Conservation (phyloP, 23 tunicate genomes). For the Trididemnum nubilum region DNA sequence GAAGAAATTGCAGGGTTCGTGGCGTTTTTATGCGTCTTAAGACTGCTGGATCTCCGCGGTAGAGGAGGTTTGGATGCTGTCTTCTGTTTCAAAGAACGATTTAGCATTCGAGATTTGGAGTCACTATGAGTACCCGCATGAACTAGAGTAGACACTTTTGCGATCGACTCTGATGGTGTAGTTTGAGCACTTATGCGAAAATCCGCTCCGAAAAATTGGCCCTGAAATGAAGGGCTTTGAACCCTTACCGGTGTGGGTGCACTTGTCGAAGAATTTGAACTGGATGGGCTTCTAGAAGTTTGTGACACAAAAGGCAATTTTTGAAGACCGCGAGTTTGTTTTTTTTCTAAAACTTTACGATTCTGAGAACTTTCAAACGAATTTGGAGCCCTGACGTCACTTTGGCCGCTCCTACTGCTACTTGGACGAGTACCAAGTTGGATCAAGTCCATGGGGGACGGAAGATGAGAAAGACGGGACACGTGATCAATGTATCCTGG, state of each 20-base stretch:
- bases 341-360: no score
- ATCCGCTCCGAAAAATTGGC: neutral
- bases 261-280: neutral
- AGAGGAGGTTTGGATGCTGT: neutral
- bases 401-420: neutral
- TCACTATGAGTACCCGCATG: neutral
- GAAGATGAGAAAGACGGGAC: neutral
- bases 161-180: neutral
- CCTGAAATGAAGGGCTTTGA: neutral
- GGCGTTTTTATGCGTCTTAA: neutral
- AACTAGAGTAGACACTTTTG: neutral
- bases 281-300: neutral
- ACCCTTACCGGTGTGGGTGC: neutral
- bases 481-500: slow-evolving; percentile 24
- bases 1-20: no score
- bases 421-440: slow-evolving; percentile 12
- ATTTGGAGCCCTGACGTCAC: neutral
- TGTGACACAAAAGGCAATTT: neutral
- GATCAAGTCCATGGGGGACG: slow-evolving; percentile 52
- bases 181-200: neutral
- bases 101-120: neutral
- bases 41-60: neutral
- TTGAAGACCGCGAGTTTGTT: no score
- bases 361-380: no score
- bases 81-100: neutral